Percentiles rank a stretch among this genome's conserved stretches.
These are phyloP conservation scores for Falco berigora DNA, from an alignment of 2,797 vertebrate genomes.

Conservation along the genomic window DNA sequence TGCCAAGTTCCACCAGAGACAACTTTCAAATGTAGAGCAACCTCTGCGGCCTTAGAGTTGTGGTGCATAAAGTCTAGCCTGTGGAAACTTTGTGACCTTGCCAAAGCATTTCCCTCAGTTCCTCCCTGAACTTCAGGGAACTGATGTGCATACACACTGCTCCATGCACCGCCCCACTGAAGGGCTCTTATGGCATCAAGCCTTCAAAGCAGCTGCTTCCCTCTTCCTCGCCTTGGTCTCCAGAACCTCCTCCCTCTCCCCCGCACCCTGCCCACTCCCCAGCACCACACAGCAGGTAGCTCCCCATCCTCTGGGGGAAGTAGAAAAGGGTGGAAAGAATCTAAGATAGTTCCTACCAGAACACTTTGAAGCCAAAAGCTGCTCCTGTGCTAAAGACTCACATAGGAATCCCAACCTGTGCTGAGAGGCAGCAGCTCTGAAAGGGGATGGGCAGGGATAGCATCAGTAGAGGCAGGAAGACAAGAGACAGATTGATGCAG, in stretches of 20 bases:
- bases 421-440: neutral
- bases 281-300: neutral
- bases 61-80: neutral
- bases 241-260: neutral
- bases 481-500: neutral
- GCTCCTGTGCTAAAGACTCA: neutral
- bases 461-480: neutral
- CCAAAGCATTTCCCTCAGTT: neutral
- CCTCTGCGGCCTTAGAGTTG: neutral
- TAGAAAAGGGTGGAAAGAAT: neutral
- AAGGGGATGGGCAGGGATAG: neutral
- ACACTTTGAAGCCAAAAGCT: neutral
- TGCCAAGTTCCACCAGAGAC: neutral
- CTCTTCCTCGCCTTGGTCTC: neutral
- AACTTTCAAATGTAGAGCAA: neutral
- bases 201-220: neutral
- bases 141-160: neutral
- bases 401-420: neutral
- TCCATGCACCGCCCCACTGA: neutral
- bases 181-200: neutral
- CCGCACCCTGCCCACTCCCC: neutral
- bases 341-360: neutral
- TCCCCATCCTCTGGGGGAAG: accelerated
- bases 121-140: slow-evolving; percentile 11
- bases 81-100: neutral